Conservation (phyloP, 2,797 vertebrate genomes). For the Argyrosomus regius region DNA sequence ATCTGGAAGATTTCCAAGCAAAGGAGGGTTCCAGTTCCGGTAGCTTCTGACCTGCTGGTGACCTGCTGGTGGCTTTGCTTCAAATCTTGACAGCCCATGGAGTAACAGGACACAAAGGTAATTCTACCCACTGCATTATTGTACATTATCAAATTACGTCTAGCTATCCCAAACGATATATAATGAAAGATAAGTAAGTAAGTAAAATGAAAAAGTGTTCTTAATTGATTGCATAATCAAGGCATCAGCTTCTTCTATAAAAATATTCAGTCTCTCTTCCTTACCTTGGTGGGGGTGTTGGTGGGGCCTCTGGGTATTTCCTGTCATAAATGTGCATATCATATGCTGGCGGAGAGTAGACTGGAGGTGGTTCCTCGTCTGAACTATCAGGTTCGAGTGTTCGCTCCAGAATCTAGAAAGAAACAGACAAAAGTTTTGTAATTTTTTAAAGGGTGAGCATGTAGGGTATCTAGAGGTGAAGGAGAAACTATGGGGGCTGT, state of each 20-base stretch:
- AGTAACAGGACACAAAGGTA: constrained; percentile 13
- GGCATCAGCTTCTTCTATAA: neutral
- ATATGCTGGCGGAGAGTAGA: constrained; percentile 95
- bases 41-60: constrained; percentile 84
- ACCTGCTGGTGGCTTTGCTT: constrained; percentile 80
- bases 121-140: neutral
- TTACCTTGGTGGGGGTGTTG: constrained; percentile 91
- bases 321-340: constrained; percentile 91
- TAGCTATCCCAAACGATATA: neutral
- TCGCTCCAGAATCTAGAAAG: constrained; percentile 92
- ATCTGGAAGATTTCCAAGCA: constrained; percentile 95
- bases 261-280: neutral
- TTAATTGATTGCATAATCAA: neutral
- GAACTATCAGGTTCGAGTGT: constrained; percentile 97
- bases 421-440: constrained; percentile 17
- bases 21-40: constrained; percentile 95
- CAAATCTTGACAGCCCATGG: constrained; percentile 81
- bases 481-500: too few relatives aligned
- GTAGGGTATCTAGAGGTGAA: too few relatives aligned
- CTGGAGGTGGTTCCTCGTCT: constrained; percentile 95
- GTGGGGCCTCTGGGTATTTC: constrained; percentile 87
- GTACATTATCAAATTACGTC: neutral
- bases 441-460: neutral
- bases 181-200: too few relatives aligned
- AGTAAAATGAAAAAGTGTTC: neutral